phyloP scores from a whole-genome alignment of 2,113 vertebrate genomes.

The Sprattus sprattus region DNA sequence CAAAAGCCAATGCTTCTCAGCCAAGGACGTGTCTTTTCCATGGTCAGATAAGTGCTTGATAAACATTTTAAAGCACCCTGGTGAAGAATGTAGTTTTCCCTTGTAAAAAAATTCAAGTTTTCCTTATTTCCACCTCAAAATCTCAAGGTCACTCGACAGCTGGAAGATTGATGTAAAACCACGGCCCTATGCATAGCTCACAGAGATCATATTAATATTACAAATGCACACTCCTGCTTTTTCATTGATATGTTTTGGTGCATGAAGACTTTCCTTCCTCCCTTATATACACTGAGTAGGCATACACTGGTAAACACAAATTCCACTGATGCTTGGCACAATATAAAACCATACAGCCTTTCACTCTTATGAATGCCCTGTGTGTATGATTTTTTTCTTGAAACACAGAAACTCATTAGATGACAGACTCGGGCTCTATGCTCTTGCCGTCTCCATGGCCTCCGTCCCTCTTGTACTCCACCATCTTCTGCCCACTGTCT shows the following conservation, averaged over 20 bases:
- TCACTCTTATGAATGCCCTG: not conserved
- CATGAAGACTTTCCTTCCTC: conserved; percentile 48
- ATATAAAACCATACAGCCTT: not conserved
- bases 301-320: conserved; percentile 11
- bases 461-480: conserved; percentile 58
- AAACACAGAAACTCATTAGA: conserved; percentile 65
- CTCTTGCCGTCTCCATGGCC: conserved; percentile 53
- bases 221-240: conserved; percentile 33
- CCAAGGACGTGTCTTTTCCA: conserved; percentile 7
- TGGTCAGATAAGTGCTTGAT: not conserved
- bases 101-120: conserved; percentile 38
- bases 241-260: conserved; percentile 49
- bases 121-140: conserved; percentile 38
- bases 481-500: conserved; percentile 76
- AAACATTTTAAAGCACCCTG: conserved; percentile 21
- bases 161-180: conserved; percentile 35
- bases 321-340: not conserved
- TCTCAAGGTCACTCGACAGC: conserved; percentile 42
- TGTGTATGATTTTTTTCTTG: not conserved
- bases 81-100: conserved; percentile 30
- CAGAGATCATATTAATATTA: conserved; percentile 47
- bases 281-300: conserved; percentile 30
- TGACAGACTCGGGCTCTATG: conserved; percentile 73
- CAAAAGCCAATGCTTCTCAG: not conserved
- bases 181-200: conserved; percentile 54